Base-by-base conservation (phyloP, 2,113 vertebrate species). In the Stegastes partitus region DNA sequence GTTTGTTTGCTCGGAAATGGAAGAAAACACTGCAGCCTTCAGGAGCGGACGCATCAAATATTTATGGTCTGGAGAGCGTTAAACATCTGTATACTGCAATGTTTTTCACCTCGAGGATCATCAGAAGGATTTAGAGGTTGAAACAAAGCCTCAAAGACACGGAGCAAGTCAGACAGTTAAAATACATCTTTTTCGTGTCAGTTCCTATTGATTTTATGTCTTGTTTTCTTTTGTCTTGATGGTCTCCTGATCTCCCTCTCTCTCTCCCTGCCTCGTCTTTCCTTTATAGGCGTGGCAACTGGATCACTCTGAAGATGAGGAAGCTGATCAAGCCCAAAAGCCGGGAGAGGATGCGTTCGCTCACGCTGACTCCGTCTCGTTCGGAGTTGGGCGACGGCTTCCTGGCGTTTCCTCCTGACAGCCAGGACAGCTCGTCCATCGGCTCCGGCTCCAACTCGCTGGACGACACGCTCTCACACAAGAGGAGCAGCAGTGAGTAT, bases 231-330 rank as follows among this genome's bases (percentile, higher is more conserved):
- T 15, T 45, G 1, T 37, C 10, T 25, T 39, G 6, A 42, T 15
- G 1, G 62, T 61, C 26, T 69, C 18, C 3, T 10, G 23, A 23
- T 44, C 9, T n/a, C 18, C 15, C 31, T n/a, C n/a, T n/a, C n/a
- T n/a, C n/a, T n/a, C n/a, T n/a, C n/a, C n/a, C n/a, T n/a, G n/a
- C n/a, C n/a, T 74, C 3, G 2, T 51, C 7, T 16, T 12, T 68
- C 37, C 5, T 28, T 49, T 49, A 14, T 84, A 99, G 98, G 85
- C 96, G 97, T 71, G 97, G 97, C 63, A 99, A 99, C 94, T 99
- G 98, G 98, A 99, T 99, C 93, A 95, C 98, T 16, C 90, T 98
- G 88, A 99, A 98, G 94, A 99, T 99, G 98, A 98, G 86, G 91
- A 99, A 99, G 88, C 87, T 99, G 88, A 99, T 99, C 85, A 99